Evolutionary conservation across 2,888 invertebrate genomes (phyloP), one percentile per base, ranked within the genome.

Genomic region (Drosophila borealis): DNA sequence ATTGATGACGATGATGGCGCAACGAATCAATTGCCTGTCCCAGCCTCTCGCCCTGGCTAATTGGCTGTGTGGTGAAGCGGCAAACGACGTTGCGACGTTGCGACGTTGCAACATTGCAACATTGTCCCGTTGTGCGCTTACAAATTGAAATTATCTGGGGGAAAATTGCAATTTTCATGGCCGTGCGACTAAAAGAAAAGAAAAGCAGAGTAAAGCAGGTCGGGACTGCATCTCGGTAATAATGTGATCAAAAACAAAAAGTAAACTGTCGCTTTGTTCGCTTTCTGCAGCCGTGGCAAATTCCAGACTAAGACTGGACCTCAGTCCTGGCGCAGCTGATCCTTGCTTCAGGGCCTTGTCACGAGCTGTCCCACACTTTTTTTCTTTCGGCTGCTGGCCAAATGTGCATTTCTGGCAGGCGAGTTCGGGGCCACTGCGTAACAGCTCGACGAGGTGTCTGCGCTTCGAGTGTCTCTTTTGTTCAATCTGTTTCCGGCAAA

Each of bases 121-220:
- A 80, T 80, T 86, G 66, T 68, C 66, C 45, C 50, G 25, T 41
- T 48, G 11, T 49, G 42, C 41, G 63, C 41, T 49, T 46, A 60
- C 57, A 70, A 74, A 70, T 70, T 68, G 64, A 73, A 80, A 89
- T 85, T 74, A 89, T 88, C 73, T 59, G 67, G 70, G 82, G 86
- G 63, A 77, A 86, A 86, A 86, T 86, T 85, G 74, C 59, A 70
- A 89, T 86, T 85, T 74, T 77, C 77, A 88, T 70, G 82, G 74
- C 54, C 50, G 56, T 62, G 25, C 19, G 53, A 21, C 37, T 33
- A 42, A 44, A 11, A 34, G 44, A 11, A 33, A 50, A 46, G 55
- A 60, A 51, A 5, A 4, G 25, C 21, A 53, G 39, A 55, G 50
- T 54, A 36, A 36, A 45, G 17, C 13, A 17, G 33, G 17, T 53